phyloP scores from a whole-genome alignment of 2,113 vertebrate genomes.

The Hemichromis elongatus region DNA sequence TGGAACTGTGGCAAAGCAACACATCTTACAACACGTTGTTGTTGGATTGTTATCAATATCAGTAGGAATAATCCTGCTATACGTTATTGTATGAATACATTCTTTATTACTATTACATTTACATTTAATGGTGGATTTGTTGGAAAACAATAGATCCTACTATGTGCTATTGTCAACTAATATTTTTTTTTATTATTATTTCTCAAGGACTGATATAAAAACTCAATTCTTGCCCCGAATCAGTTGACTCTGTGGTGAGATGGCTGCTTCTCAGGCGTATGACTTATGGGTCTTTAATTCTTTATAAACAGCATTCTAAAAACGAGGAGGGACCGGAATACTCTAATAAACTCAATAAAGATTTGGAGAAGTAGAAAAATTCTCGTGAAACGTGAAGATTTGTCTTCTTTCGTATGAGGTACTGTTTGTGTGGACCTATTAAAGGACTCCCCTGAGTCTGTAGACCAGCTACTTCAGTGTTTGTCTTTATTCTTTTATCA shows the following conservation, averaged over 20 bases:
- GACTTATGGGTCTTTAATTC: not conserved
- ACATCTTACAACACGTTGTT: not conserved
- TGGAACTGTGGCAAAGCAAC: not conserved
- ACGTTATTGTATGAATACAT: not conserved
- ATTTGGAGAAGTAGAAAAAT: not conserved
- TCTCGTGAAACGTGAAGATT: not conserved
- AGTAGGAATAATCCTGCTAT: not conserved
- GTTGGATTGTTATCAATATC: not conserved
- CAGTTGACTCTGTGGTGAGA: not conserved
- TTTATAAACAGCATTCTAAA: not conserved
- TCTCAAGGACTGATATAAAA: not conserved
- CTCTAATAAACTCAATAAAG: not conserved
- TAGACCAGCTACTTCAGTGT: not conserved
- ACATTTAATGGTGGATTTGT: not conserved
- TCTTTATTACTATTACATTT: not conserved
- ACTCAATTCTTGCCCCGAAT: not conserved
- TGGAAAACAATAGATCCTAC: not conserved
- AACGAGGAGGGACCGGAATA: not conserved
- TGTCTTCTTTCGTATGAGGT: not conserved
- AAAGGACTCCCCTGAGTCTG: too few relatives aligned
- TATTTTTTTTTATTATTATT: not conserved
- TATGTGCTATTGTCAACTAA: not conserved
- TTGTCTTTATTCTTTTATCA: not conserved
- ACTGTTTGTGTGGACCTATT: not conserved
- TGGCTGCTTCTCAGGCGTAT: not conserved